Evolutionary conservation across 2,113 vertebrate species (phyloP), one percentile per base, ranked within the genome.

Genomic region (Platichthys stellatus): DNA sequence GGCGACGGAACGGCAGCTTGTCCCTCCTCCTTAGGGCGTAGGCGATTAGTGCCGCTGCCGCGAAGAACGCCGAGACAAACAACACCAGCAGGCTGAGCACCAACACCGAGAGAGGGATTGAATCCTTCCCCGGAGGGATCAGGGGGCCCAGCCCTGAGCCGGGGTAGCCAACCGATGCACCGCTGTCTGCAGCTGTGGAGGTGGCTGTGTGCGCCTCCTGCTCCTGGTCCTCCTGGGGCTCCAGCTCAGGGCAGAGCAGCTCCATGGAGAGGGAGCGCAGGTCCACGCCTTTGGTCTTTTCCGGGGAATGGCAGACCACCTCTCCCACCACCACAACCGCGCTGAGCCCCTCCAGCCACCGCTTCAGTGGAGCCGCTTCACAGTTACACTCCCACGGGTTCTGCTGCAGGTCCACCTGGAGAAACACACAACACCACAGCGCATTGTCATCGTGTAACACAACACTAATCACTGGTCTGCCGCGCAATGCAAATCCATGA

Each of bases 361-460:
- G 96, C 89, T 98, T 99, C 2, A 99, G 95, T 1, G 97, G 96
- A 31, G 97, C 95, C 76, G 98, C 94, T 21, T 97, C 96, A 77
- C 98, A 99, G 60, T 94, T 95, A 86, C 98, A 99, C 92, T 98
- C 97, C 98, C 98, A 99, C 0, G 96, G 98, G 91, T 99, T 99
- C 91, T 97, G 95, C 83, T 97, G 97, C 88, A 99, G 94, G 90
- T 99, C 98, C 86, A 99, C 98, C 95, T 99, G 96, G 70, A 88
- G 73, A 72, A 79, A 83, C 35, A 86, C 59, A 91, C 10, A 74
- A 86, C 70, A 85, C 7, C 78, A 63, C 71, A 72, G 72, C 10
- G 13, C 20, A 3, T 43, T 84, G 84, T 89, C 86, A 89, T 47
- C 18, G 69, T 45, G 61, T 49, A 77, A 65, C 56, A 51, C 69